Percentiles rank a stretch among this genome's conserved stretches.
phyloP scores from a whole-genome alignment of 2,888 invertebrate species.

The Limnephilus lunatus region DNA sequence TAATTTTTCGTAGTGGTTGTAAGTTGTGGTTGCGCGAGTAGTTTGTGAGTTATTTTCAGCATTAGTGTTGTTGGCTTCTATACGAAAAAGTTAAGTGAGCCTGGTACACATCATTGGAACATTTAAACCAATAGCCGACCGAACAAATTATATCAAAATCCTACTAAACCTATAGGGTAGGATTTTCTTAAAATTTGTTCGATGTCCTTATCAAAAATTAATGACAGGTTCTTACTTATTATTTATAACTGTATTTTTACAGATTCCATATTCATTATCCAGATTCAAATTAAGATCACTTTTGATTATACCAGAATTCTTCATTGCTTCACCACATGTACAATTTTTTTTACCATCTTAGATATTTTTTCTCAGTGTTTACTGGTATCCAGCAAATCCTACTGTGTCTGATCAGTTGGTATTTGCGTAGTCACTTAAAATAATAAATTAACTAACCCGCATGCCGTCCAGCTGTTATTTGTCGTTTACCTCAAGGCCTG shows the following conservation, averaged over 20 bases:
- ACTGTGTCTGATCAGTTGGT: neutral
- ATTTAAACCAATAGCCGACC: too few species aligned
- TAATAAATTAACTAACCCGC: neutral
- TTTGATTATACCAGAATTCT: neutral
- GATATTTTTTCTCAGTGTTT: neutral
- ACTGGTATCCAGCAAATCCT: neutral
- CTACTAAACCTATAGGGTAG: too few species aligned
- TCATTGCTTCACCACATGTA: neutral
- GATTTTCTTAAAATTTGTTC: too few species aligned
- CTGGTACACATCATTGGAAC: too few species aligned
- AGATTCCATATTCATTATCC: neutral
- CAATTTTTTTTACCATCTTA: neutral
- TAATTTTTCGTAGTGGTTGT: too few species aligned
- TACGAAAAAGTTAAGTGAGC: too few species aligned
- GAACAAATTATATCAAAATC: too few species aligned
- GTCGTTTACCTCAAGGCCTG: neutral
- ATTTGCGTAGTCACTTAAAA: neutral
- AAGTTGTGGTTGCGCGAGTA: too few species aligned
- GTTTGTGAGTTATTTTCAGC: too few species aligned
- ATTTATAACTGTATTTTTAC: neutral
- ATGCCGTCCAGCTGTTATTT: neutral
- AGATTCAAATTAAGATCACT: neutral
- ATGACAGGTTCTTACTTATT: too few species aligned
- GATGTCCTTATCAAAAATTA: too few species aligned
- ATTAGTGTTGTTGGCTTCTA: too few species aligned